Base-by-base conservation (phyloP, 2,113 vertebrate genomes). In the Ceratotherium simum region DNA sequence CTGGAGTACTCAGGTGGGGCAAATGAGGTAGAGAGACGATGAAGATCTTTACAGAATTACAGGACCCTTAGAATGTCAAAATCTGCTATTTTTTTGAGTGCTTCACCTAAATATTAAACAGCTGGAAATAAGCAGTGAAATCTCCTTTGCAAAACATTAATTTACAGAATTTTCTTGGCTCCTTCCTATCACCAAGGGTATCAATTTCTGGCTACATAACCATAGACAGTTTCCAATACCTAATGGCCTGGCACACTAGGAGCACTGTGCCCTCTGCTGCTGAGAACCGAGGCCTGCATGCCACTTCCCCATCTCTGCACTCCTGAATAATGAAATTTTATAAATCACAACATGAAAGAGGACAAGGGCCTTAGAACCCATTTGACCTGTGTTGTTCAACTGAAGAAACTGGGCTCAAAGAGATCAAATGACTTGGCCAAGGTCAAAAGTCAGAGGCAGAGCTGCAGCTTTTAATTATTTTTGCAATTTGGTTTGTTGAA, bases 261-360 rank as follows among this genome's bases (percentile, higher is more conserved):
- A 75, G n/a, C 76, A 93, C 42, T 60, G 60, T 91, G 96, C 95
- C 97, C 97, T 93, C 98, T 98, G 92, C 86, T 90, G 98, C 60
- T 93, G 58, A 95, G 20, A 79, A 96, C 23, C 84, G 58, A 65
- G 46, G 56, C 13, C 46, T 64, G 51, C 94, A 75, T 5, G 11
- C 48, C 31, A 48, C 83, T 88, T 93, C 23, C 62, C 23, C 62
- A 75, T n/a, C 18, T 85, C 25, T 31, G 36, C 31, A 73, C 10
- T 92, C 65, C 67, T 6, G 39, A 95, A 75, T 11, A 85, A 27
- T 78, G 58, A 46, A 16, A 70, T 75, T 83, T 86, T 83, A 80
- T 79, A 95, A 96, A 92, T 31, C 17, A 89, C 39, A 75, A 83
- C 12, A 48, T 0, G 13, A 93, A 95, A 91, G 31, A 27, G 18